These are phyloP conservation scores for Corythoichthys intestinalis DNA, from an alignment of 2,113 vertebrate genomes.

Conservation along the genomic window DNA sequence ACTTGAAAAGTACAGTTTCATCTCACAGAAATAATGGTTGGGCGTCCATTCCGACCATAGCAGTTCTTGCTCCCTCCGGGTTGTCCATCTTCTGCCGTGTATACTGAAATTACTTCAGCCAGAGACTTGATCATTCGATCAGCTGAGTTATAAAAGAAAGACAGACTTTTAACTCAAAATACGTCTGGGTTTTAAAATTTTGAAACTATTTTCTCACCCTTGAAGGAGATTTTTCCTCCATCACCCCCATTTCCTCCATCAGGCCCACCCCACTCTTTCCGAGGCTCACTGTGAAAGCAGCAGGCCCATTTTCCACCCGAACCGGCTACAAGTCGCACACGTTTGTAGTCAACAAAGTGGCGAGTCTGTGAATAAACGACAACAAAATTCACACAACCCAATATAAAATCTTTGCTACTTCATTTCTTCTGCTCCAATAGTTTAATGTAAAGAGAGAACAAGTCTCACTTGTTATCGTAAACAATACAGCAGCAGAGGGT, in stretches of 20 bases:
- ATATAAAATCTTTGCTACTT: too few relatives aligned
- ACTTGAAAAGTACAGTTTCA: not conserved
- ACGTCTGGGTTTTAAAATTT: not conserved
- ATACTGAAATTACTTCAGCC: conserved; percentile 72
- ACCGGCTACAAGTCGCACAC: conserved; percentile 79
- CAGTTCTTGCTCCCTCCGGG: conserved; percentile 84
- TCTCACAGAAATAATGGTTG: conserved; percentile 77
- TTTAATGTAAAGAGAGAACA: too few relatives aligned
- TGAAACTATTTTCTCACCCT: conserved; percentile 67
- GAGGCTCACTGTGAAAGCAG: conserved; percentile 88
- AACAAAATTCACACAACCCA: not conserved
- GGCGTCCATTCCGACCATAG: conserved; percentile 76
- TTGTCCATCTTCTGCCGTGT: conserved; percentile 76
- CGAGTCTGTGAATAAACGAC: conserved; percentile 69
- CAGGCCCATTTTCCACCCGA: conserved; percentile 78
- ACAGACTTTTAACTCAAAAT: not conserved
- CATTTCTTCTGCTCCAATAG: too few relatives aligned
- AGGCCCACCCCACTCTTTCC: conserved; percentile 92
- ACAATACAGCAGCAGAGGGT: too few relatives aligned
- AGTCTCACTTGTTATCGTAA: too few relatives aligned
- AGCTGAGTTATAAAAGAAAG: conserved; percentile 63
- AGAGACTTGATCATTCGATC: conserved; percentile 83
- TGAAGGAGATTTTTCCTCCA: conserved; percentile 85
- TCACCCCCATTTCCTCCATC: conserved; percentile 90
- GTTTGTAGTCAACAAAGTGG: conserved; percentile 84